These are phyloP conservation scores for Stegastes partitus DNA, from an alignment of 2,113 vertebrate genomes.

Conservation along the genomic window DNA sequence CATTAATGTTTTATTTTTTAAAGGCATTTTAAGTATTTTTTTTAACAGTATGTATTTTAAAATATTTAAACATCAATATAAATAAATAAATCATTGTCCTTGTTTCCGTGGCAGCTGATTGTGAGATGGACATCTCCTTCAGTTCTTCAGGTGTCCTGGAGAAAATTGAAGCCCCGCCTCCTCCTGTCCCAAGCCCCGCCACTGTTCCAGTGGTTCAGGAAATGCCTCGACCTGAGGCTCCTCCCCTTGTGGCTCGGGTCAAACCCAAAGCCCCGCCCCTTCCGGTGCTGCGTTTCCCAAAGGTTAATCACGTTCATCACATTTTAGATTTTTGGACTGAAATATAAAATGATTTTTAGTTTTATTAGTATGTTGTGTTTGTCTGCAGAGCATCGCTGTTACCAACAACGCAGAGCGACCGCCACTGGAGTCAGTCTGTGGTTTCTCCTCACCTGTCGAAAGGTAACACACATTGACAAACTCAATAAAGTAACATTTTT, in stretches of 20 bases:
- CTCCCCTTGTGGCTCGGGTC: slow-evolving; percentile 25
- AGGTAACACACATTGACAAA: slow-evolving; percentile 81
- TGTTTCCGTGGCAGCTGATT: slow-evolving; percentile 84
- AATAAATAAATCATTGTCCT: background rate
- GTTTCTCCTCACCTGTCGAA: slow-evolving; percentile 90
- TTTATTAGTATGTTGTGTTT: background rate
- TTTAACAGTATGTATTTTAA: no score
- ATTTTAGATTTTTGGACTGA: no score
- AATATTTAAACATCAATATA: no score
- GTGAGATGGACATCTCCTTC: slow-evolving; percentile 87
- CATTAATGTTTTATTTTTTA: no score
- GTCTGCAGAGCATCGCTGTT: slow-evolving; percentile 87
- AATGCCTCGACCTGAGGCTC: background rate
- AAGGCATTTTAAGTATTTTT: no score
- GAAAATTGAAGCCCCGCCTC: slow-evolving; percentile 64
- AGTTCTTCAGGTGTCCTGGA: slow-evolving; percentile 87
- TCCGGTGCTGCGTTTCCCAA: slow-evolving; percentile 86
- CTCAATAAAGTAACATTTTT: background rate
- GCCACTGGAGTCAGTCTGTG: slow-evolving; percentile 64
- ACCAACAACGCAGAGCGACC: slow-evolving; percentile 71
- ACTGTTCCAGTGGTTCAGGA: slow-evolving; percentile 16
- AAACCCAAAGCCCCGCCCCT: slow-evolving; percentile 69
- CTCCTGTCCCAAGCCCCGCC: slow-evolving; percentile 7
- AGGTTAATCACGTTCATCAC: slow-evolving; percentile 76
- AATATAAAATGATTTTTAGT: no score